These are phyloP conservation scores for Amblyjoppa fuscipennis DNA, from an alignment of 2,888 invertebrate genomes.

Conservation along the genomic window DNA sequence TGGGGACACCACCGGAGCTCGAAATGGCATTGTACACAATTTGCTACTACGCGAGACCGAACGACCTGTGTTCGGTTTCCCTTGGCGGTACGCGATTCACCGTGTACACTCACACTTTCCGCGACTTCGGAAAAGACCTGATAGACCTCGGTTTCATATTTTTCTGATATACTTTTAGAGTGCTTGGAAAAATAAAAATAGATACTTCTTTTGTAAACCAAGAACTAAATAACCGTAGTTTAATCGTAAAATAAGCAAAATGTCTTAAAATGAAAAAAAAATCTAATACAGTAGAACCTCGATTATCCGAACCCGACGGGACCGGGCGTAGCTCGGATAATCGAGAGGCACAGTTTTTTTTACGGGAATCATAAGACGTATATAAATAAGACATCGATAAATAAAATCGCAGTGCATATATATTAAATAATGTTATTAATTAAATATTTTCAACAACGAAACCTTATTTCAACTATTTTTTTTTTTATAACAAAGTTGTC, in stretches of 20 bases:
- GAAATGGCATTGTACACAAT: conserved; percentile 88
- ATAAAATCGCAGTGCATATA: no score
- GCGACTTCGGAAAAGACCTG: conserved; percentile 76
- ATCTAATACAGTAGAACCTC: background rate
- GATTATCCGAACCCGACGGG: no score
- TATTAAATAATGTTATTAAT: no score
- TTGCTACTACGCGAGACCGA: conserved; percentile 87
- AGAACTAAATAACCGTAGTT: conserved; percentile 19
- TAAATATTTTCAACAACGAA: no score
- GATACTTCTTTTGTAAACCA: conserved; percentile 21
- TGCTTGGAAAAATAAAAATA: background rate
- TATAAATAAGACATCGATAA: no score
- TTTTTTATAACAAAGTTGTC: no score
- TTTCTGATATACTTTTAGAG: conserved; percentile 64
- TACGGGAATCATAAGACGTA: no score
- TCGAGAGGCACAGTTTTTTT: no score
- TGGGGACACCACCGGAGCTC: conserved; percentile 87
- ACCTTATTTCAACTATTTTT: no score
- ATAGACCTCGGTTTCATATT: conserved; percentile 77
- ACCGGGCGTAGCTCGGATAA: no score
- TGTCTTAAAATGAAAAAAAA: background rate
- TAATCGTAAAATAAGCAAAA: background rate
- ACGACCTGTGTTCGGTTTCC: conserved; percentile 85
- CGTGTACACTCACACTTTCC: conserved; percentile 80
- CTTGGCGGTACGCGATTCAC: conserved; percentile 84